Base-by-base conservation (phyloP, 2,888 invertebrate species). In the Apotomis capreana region DNA sequence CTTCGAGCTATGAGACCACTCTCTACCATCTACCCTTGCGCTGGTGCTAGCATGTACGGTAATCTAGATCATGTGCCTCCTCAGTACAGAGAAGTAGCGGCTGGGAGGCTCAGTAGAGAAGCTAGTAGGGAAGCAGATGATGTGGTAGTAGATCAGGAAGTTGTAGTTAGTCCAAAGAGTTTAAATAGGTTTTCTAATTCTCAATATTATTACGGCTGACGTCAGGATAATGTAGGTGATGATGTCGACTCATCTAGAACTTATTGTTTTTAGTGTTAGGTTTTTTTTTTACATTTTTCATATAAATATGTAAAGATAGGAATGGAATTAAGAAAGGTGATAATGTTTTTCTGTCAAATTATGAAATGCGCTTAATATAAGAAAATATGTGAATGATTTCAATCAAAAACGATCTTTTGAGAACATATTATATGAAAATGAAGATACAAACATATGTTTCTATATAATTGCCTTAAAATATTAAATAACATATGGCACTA, bases 141-240 rank as follows among this genome's bases (percentile, higher is more conserved):
- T 73, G 85, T 84, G 73, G 85, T 87, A 68, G 72, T 78, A 3
- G 83, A 87, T 60, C 82, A 85, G 37, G 89, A 89, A 73, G 75
- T 86, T 15, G 83, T 89, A 79, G 85, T 90, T 57, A 92, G 92
- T 76, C 92, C 92, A 4, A 92, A 90, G 63, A 92, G 92, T 69
- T 85, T 93, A 81, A 87, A 88, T 52, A 86, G 89, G 3, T 91
- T 88, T 76, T 86, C 90, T 0, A 89, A 85, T 77, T 84, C 87
- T 0, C 89, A 91, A 60, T 92, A 86, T 74, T 91, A 90, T 76
- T 92, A 92, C 40, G 92, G 91, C 83, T 92, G 91, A 92, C 85
- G 78, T 62, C 77, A 82, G 64, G 81, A 82, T n/a, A 70, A 75
- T 36, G 81, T 84, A 75, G 84, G 83, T 74, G 76, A 75, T 40